Percentiles rank a stretch among this genome's conserved stretches.
phyloP scores from a whole-genome alignment of 2,797 vertebrate species.

The Aselliscus stoliczkanus region DNA sequence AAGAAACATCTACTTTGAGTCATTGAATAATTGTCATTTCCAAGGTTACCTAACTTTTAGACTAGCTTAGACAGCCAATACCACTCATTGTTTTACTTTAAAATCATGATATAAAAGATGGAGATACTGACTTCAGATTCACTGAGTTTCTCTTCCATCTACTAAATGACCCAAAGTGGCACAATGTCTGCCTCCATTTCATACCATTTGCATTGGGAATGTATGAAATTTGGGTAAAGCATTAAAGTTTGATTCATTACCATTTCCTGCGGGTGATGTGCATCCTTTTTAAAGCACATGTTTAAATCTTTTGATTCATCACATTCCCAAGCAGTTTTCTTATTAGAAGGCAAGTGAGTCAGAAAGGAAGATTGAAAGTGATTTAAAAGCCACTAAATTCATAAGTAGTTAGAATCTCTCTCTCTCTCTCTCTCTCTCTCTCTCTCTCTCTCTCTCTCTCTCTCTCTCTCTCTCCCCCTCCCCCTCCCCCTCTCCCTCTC shows the following conservation, averaged over 20 bases:
- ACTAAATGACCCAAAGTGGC: background rate
- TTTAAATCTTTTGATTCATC: background rate
- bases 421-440: background rate
- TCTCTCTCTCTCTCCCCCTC: too few relatives aligned
- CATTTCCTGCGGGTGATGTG: slow-evolving; percentile 48
- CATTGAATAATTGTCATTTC: slow-evolving; percentile 65
- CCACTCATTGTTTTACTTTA: slow-evolving; percentile 57
- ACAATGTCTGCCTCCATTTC: slow-evolving; percentile 52
- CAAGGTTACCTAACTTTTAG: slow-evolving; percentile 46
- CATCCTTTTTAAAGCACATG: background rate
- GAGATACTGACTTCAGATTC: slow-evolving; percentile 37
- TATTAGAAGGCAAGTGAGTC: slow-evolving; percentile 21
- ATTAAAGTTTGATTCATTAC: background rate
- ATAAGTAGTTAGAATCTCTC: background rate
- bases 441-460: too few relatives aligned
- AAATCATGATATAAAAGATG: slow-evolving; percentile 36
- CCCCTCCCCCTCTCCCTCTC: too few relatives aligned
- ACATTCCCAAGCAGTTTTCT: slow-evolving; percentile 32
- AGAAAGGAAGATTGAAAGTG: background rate
- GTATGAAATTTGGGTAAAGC: background rate
- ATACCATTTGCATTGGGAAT: slow-evolving; percentile 62
- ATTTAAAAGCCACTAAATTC: background rate
- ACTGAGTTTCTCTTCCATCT: slow-evolving; percentile 50
- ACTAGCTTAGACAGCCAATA: slow-evolving; percentile 38
- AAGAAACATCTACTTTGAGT: slow-evolving; percentile 50